Conservation (phyloP, 1,140 invertebrate genomes). For the Scaptomyza pallida region DNA sequence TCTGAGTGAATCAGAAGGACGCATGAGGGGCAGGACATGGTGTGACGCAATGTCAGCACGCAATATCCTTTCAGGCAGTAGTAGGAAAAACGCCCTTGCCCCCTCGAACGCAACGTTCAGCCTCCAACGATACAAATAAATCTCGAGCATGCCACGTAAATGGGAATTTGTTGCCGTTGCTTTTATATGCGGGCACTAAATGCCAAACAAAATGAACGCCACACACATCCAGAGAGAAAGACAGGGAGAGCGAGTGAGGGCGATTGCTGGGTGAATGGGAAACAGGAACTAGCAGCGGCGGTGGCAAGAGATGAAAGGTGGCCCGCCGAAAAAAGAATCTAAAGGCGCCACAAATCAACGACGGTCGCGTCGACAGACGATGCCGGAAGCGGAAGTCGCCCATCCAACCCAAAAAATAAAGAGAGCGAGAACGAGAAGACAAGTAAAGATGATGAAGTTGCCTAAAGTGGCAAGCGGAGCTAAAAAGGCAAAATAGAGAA, state of each 20-base stretch:
- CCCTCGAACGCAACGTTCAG: constrained; percentile 16
- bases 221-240: not conserved
- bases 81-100: not conserved
- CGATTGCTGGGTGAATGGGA: too few species aligned
- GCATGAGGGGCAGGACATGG: not conserved
- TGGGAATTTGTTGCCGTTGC: constrained; percentile 66
- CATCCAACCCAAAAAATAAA: constrained; percentile 13
- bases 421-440: not conserved
- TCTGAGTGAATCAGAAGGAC: constrained; percentile 44
- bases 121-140: constrained; percentile 46
- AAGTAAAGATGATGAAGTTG: constrained; percentile 53
- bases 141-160: constrained; percentile 65
- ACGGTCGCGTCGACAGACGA: constrained; percentile 31
- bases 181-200: constrained; percentile 53
- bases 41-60: constrained; percentile 50
- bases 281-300: not conserved
- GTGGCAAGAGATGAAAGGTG: constrained; percentile 29
- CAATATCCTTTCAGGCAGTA: constrained; percentile 54
- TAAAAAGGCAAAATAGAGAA: constrained; percentile 32
- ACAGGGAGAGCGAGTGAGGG: not conserved
- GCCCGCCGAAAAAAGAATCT: constrained; percentile 19
- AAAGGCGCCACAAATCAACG: constrained; percentile 68
- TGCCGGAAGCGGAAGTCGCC: constrained; percentile 64
- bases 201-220: constrained; percentile 61
- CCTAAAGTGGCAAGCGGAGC: constrained; percentile 43